Percentiles rank a stretch among this genome's conserved stretches.
Conservation (phyloP, 2,888 invertebrate species). For the Empis livida region DNA sequence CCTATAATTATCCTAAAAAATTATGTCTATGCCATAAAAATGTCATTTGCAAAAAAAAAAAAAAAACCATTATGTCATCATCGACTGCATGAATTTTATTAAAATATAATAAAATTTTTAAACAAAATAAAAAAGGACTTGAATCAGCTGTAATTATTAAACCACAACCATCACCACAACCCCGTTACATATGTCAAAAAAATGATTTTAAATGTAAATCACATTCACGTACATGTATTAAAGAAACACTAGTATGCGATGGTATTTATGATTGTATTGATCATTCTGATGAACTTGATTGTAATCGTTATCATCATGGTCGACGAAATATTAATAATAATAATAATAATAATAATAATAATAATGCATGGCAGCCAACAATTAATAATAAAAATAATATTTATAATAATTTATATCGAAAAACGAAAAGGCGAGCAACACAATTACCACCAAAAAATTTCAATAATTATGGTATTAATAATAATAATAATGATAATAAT, state of each 20-base stretch:
- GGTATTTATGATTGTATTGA: conserved; percentile 41
- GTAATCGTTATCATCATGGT: conserved; percentile 23
- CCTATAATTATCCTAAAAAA: no score
- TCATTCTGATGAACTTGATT: conserved; percentile 50
- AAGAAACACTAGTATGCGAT: conserved; percentile 41
- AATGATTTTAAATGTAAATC: conserved; percentile 34
- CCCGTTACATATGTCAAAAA: conserved; percentile 23
- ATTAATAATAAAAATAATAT: no score
- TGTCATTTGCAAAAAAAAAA: no score
- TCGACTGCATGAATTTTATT: no score
- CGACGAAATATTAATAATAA: not conserved
- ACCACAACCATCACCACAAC: conserved; percentile 13
- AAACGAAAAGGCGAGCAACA: conserved; percentile 13
- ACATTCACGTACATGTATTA: conserved; percentile 33
- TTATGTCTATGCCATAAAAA: no score
- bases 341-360: no score
- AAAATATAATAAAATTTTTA: no score
- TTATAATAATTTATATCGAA: not conserved
- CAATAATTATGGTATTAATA: not conserved
- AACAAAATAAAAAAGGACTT: conserved; percentile 19
- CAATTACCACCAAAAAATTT: not conserved
- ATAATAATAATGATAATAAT: not conserved
- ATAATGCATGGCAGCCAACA: no score
- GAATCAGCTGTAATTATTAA: conserved; percentile 18
- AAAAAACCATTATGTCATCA: no score